These are phyloP conservation scores for Cylindroiulus punctatus DNA, from an alignment of 2,888 invertebrate species.

Conservation along the genomic window DNA sequence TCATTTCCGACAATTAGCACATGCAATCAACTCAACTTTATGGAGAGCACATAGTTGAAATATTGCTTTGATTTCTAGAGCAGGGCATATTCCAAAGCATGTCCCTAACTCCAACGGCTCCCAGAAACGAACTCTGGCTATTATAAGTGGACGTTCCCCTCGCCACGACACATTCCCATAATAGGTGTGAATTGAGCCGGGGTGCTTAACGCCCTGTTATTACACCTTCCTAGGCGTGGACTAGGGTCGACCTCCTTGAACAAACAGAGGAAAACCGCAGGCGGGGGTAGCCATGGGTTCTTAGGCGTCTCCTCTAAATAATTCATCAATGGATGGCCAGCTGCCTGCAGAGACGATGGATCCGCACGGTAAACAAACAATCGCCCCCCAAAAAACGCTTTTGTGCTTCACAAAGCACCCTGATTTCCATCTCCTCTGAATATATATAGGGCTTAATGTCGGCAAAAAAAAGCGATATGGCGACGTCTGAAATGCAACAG, in stretches of 20 bases:
- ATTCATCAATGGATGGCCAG: conserved; percentile 38
- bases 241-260: neutral
- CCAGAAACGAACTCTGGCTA: too few relatives aligned
- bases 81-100: too few relatives aligned
- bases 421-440: conserved; percentile 33
- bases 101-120: too few relatives aligned
- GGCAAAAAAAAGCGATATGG: conserved; percentile 3
- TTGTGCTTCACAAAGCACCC: conserved; percentile 42
- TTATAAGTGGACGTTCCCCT: too few relatives aligned
- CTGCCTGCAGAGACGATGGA: conserved; percentile 38
- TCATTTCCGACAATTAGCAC: too few relatives aligned
- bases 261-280: conserved; percentile 6
- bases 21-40: too few relatives aligned
- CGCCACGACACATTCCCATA: neutral
- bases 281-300: neutral
- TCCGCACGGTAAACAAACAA: conserved; percentile 42
- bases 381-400: neutral
- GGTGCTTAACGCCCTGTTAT: neutral
- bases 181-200: neutral
- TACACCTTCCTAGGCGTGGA: conserved; percentile 5
- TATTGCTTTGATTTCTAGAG: too few relatives aligned
- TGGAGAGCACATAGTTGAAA: too few relatives aligned
- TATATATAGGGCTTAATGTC: conserved; percentile 42
- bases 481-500: conserved; percentile 25
- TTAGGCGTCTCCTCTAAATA: conserved; percentile 37